phyloP scores from a whole-genome alignment of 2,888 invertebrate genomes.

The Mythimna ferrago region DNA sequence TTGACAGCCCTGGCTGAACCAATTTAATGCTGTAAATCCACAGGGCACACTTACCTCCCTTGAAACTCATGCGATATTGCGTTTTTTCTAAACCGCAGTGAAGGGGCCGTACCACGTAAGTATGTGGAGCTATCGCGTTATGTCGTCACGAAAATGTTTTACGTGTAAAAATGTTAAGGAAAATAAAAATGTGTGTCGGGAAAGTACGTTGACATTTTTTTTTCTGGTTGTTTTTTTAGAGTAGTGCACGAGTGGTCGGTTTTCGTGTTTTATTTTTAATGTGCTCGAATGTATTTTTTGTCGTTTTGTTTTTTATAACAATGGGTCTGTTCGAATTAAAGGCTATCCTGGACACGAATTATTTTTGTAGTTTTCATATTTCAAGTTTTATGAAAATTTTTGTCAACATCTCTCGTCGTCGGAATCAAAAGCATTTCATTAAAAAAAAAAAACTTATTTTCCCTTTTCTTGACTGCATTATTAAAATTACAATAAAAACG shows the following conservation, averaged over 20 bases:
- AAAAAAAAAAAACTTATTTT: no score
- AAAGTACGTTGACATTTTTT: constrained; percentile 58
- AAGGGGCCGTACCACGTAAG: constrained; percentile 71
- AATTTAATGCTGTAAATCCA: constrained; percentile 89
- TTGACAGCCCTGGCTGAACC: constrained; percentile 85
- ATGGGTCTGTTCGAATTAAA: neutral
- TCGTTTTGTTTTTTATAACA: constrained; percentile 4
- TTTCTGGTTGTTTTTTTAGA: constrained; percentile 57
- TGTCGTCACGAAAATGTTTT: constrained; percentile 77
- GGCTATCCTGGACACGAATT: neutral
- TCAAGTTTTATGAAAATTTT: no score
- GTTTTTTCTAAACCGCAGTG: constrained; percentile 85
- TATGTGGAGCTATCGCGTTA: constrained; percentile 72
- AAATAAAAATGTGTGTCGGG: constrained; percentile 67
- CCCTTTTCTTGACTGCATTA: no score
- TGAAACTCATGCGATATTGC: constrained; percentile 89
- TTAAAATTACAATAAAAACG: no score
- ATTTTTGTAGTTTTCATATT: neutral
- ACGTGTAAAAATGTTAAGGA: constrained; percentile 68
- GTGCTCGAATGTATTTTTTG: constrained; percentile 9
- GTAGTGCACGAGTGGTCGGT: constrained; percentile 39
- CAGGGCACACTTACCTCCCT: constrained; percentile 88
- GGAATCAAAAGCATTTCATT: no score
- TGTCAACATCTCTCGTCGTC: no score
- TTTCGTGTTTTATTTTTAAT: constrained; percentile 32